These are phyloP conservation scores for Oscheius sp. DNA, from an alignment of 1,140 invertebrate genomes.

Conservation along the genomic window DNA sequence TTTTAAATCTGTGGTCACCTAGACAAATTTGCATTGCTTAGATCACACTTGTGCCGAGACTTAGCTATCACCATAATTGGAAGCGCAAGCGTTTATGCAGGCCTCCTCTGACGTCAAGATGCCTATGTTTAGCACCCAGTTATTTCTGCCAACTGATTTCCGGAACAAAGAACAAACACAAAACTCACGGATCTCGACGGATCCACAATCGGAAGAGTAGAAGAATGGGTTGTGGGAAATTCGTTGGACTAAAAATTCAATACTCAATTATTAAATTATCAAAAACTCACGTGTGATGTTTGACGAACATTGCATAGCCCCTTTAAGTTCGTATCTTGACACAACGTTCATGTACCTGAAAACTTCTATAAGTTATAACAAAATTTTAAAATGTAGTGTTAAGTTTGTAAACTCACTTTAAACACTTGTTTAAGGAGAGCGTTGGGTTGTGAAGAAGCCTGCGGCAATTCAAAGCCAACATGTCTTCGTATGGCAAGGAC, in stretches of 20 bases:
- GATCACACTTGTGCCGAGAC: no score
- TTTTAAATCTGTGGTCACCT: no score
- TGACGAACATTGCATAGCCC: background rate
- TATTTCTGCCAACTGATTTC: no score
- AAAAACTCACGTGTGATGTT: background rate
- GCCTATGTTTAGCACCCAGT: no score
- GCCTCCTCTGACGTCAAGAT: no score
- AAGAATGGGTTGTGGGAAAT: background rate
- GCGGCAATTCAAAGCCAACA: background rate
- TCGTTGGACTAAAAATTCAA: background rate
- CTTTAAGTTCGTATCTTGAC: background rate
- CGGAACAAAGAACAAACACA: background rate
- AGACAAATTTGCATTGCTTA: no score
- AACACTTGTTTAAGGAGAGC: background rate
- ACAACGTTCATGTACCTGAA: background rate
- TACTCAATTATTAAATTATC: background rate
- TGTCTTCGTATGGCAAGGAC: no score
- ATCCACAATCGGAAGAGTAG: background rate
- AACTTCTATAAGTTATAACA: background rate
- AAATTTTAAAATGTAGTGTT: no score
- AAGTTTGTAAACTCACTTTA: background rate
- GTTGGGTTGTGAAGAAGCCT: background rate
- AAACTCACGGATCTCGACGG: background rate
- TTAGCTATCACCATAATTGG: no score
- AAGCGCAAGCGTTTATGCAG: no score